A percentile compares a stretch with the other conserved stretches of the same genome.
Evolutionary conservation across 2,888 invertebrate genomes (phyloP).

Genomic region (Eristalis tenax): DNA sequence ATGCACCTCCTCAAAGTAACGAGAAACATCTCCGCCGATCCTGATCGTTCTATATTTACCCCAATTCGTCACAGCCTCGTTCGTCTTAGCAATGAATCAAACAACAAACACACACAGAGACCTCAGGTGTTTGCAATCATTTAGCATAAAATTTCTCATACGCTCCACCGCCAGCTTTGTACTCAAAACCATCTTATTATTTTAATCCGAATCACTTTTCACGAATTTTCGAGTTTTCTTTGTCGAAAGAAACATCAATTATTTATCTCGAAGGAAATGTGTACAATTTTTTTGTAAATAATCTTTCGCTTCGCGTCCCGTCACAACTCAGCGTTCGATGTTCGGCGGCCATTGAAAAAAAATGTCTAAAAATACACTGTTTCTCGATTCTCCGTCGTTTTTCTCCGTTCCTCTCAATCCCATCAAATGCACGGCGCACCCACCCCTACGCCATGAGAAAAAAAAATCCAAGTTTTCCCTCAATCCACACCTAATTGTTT

Average conservation of each 20-base stretch:
- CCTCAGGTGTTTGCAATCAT: background rate
- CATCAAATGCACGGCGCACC: slow-evolving; percentile 25
- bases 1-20: background rate
- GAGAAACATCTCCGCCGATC: background rate
- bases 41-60: background rate
- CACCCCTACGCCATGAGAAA: slow-evolving; percentile 37
- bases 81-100: background rate
- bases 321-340: background rate
- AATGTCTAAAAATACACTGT: slow-evolving; percentile 52
- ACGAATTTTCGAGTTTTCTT: background rate
- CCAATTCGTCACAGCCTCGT: background rate
- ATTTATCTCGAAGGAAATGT: background rate
- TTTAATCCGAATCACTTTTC: background rate
- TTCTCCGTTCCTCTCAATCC: background rate
- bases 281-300: background rate
- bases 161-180: background rate
- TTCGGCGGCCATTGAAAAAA: background rate
- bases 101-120: background rate
- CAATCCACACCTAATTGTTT: slow-evolving; percentile 59
- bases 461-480: slow-evolving; percentile 5
- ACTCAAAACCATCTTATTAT: background rate
- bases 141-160: background rate
- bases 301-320: background rate
- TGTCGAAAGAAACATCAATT: background rate
- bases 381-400: slow-evolving; percentile 32